Base-by-base conservation (phyloP, 2,797 vertebrate genomes). In the Neoniphon sammara region DNA sequence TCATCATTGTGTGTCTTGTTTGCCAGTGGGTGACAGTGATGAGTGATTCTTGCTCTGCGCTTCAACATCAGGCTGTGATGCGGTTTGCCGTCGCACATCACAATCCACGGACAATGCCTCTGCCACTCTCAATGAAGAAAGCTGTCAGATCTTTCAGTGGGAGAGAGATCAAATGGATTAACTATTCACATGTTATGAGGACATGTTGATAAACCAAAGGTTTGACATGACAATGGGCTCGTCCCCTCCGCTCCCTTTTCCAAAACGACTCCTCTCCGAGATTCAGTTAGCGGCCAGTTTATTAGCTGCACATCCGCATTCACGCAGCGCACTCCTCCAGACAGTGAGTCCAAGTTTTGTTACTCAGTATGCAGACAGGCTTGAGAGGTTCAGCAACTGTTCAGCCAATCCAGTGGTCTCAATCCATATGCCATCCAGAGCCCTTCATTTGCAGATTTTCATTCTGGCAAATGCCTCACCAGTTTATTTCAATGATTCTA, bases 121-220 rank as follows among this genome's bases (percentile, higher is more conserved):
- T 89, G 90, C 81, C 91, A 91, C 77, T 93, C 82, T 85, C 75
- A 87, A 87, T 93, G 89, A 93, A 87, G 82, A 59, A 70, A 89
- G 60, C 87, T 90, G 93, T 91, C 93, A 91, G 72, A 66, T 64
- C 46, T 86, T 87, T 86, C 81, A 85, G 59, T 71, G 75, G 77
- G 55, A 58, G 86, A 75, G 68, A 73, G 88, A 93, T 93, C 81
- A 86, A 91, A 89, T 52, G 54, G 82, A 87, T 86, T 89, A 86
- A 86, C 81, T 89, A 88, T 86, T 84, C 84, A 75, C 81, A 80
- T 84, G 84, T 88, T 90, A 88, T 65, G 21, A 54, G 69, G 42
- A 83, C 84, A 74, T 77, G 78, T 76, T 85, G 85, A 88, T 86
- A 83, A 91, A 83, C 34, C 72, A 78, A 92, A 85, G 84, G 87